Conservation (phyloP, 2,797 vertebrate species). For the Sus cebifrons region DNA sequence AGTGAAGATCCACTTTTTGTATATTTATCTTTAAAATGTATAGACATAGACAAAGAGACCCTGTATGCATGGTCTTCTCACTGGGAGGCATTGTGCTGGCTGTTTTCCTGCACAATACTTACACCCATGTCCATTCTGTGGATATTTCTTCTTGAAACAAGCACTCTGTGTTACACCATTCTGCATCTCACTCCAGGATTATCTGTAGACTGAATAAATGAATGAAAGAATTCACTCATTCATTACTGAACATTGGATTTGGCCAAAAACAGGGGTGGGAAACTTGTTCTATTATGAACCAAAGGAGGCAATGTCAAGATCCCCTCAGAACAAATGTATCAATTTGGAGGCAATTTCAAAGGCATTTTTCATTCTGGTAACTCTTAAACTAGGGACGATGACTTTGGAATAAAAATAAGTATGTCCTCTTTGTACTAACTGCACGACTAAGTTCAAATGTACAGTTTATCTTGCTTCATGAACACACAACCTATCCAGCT, state of each 20-base stretch:
- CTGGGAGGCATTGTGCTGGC: constrained; percentile 62
- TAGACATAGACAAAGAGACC: constrained; percentile 73
- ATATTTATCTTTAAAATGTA: constrained; percentile 72
- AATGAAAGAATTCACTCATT: constrained; percentile 68
- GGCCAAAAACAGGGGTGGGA: not conserved
- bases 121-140: constrained; percentile 71
- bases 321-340: constrained; percentile 27
- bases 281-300: not conserved
- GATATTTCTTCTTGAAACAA: constrained; percentile 77
- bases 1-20: constrained; percentile 56
- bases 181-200: constrained; percentile 71
- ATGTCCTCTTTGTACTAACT: not conserved
- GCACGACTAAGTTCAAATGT: not conserved
- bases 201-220: constrained; percentile 76
- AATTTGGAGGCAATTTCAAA: constrained; percentile 11
- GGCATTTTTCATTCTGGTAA: constrained; percentile 1
- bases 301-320: constrained; percentile 47
- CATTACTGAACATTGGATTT: constrained; percentile 63
- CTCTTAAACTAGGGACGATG: constrained; percentile 26
- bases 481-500: not conserved
- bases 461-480: constrained; percentile 16
- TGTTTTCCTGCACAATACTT: constrained; percentile 61
- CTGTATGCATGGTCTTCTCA: constrained; percentile 64
- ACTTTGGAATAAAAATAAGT: constrained; percentile 12
- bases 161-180: constrained; percentile 73